Evolutionary conservation across 2,113 vertebrate species (phyloP).

Genomic region (Pica pica): DNA sequence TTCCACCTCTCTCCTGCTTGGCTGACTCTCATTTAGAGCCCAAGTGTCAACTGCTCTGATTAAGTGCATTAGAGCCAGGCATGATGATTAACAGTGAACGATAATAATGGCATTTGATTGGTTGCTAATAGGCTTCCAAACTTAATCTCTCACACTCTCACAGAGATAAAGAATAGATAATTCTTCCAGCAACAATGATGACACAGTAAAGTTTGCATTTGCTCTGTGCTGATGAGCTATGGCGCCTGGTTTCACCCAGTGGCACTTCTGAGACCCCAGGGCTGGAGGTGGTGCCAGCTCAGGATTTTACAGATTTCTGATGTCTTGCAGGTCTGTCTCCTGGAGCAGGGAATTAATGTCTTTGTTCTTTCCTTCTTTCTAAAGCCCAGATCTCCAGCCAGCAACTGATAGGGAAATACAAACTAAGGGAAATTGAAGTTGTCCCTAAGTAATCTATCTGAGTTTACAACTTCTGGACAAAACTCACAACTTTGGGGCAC

Average conservation of each 20-base stretch:
- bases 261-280: background rate
- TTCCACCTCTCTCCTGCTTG: background rate
- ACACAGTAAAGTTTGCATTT: conserved; percentile 20
- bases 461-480: background rate
- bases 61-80: background rate
- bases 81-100: conserved; percentile 13
- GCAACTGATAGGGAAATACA: background rate
- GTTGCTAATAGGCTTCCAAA: conserved; percentile 40
- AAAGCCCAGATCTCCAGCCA: background rate
- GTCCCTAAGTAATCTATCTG: background rate
- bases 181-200: background rate
- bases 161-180: conserved; percentile 15
- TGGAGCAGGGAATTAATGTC: conserved; percentile 1
- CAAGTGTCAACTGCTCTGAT: conserved; percentile 23
- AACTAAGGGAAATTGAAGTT: background rate
- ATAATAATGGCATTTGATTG: conserved; percentile 30
- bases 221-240: background rate
- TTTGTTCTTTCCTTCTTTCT: background rate
- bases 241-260: background rate
- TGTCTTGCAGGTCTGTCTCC: background rate
- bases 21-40: background rate
- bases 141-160: background rate
- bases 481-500: background rate
- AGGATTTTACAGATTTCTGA: background rate
- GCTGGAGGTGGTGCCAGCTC: background rate